Conservation (phyloP, 2,797 vertebrate genomes). For the Sebastes hubbsi region DNA sequence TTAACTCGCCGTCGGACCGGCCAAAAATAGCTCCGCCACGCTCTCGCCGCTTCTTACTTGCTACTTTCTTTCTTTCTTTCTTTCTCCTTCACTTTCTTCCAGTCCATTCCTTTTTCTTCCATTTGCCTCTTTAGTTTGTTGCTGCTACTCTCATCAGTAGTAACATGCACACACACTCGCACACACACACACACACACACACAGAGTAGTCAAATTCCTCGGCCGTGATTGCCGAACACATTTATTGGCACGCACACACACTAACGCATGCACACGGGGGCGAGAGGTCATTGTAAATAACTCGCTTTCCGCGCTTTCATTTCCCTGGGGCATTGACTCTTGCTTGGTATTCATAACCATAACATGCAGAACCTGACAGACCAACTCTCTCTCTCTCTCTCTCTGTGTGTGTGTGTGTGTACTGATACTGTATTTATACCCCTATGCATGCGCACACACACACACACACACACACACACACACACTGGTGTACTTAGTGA, state of each 20-base stretch:
- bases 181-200: constrained; percentile 4
- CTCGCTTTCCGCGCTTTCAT: constrained; percentile 68
- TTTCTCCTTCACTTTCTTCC: not conserved
- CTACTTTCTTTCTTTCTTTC: not conserved
- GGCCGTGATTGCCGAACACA: constrained; percentile 55
- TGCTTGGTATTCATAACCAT: constrained; percentile 79
- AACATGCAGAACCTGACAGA: constrained; percentile 61
- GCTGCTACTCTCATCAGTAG: constrained; percentile 36
- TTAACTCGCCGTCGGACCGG: not conserved
- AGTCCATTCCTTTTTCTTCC: not conserved
- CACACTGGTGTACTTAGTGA: constrained; percentile 35
- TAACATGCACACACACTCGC: constrained; percentile 11
- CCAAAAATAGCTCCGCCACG: constrained; percentile 11
- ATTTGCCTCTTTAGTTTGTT: constrained; percentile 18
- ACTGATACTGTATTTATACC: constrained; percentile 52
- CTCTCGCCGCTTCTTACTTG: not conserved
- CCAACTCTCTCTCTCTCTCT: constrained; percentile 11
- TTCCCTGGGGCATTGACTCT: constrained; percentile 66
- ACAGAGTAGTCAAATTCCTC: constrained; percentile 54
- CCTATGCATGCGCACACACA: constrained; percentile 22
- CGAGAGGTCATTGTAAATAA: constrained; percentile 78
- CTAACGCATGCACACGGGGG: constrained; percentile 43
- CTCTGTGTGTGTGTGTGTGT: constrained; percentile 13
- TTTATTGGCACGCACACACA: constrained; percentile 41
- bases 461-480: not conserved